Percentiles rank a stretch among this genome's conserved stretches.
Conservation (phyloP, 2,888 invertebrate genomes). For the Troilus luridus region DNA sequence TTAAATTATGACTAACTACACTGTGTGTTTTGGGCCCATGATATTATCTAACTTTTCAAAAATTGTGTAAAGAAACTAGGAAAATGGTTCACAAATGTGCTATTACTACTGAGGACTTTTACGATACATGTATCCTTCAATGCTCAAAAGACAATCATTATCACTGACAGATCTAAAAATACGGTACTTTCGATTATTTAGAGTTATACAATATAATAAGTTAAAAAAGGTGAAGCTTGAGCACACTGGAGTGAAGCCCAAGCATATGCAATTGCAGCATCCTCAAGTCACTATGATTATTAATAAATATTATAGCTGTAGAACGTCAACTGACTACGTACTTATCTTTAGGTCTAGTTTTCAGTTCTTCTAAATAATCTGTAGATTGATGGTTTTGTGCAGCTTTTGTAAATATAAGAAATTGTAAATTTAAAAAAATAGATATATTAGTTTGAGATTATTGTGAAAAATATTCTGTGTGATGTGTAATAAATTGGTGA, state of each 20-base stretch:
- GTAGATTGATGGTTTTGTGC: conserved; percentile 14
- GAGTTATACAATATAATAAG: too few relatives aligned
- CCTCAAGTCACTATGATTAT: background rate
- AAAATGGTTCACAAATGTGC: too few relatives aligned
- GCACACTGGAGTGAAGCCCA: background rate
- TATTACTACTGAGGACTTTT: too few relatives aligned
- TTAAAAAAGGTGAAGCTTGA: background rate
- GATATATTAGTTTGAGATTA: background rate
- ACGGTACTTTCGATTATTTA: too few relatives aligned
- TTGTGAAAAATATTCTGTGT: background rate
- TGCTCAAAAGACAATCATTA: too few relatives aligned
- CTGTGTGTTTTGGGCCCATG: too few relatives aligned
- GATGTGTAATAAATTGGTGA: background rate
- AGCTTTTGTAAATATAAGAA: background rate
- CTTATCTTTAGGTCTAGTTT: background rate
- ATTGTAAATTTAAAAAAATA: background rate
- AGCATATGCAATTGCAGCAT: background rate
- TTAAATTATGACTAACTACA: too few relatives aligned
- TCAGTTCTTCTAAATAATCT: background rate
- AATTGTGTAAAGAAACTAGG: too few relatives aligned
- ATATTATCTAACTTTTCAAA: background rate
- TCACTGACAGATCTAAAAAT: too few relatives aligned
- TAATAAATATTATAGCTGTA: background rate
- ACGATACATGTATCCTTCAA: too few relatives aligned
- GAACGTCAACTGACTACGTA: background rate